Percentiles rank a stretch among this genome's conserved stretches.
Evolutionary conservation across 2,888 invertebrate genomes (phyloP).

Genomic region (Linyphia triangularis): DNA sequence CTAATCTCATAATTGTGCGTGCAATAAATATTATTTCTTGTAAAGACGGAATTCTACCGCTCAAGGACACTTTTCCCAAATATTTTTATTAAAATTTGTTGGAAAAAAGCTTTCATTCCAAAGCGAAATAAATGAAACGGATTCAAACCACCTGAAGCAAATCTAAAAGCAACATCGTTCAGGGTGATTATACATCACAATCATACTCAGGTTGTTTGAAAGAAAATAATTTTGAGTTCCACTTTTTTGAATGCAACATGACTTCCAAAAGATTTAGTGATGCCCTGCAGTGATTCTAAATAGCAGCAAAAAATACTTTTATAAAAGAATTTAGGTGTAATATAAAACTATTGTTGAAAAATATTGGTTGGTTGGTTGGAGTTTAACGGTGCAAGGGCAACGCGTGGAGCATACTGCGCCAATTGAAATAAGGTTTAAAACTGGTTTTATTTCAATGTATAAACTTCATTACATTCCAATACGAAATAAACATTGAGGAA

Average conservation of each 20-base stretch:
- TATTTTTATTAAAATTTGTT: slow-evolving; percentile 69
- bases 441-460: too few species aligned
- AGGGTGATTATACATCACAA: slow-evolving; percentile 37
- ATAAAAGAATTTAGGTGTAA: background rate
- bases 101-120: slow-evolving; percentile 53
- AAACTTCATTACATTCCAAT: too few species aligned
- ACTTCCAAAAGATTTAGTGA: slow-evolving; percentile 5
- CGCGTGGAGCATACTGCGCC: too few species aligned
- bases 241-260: background rate
- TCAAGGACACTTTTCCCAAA: slow-evolving; percentile 51
- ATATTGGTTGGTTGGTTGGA: too few species aligned
- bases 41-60: slow-evolving; percentile 22
- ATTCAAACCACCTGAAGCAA: background rate
- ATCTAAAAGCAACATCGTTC: background rate
- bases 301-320: slow-evolving; percentile 4
- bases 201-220: slow-evolving; percentile 12
- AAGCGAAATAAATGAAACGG: slow-evolving; percentile 39
- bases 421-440: too few species aligned
- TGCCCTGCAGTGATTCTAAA: slow-evolving; percentile 11
- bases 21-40: slow-evolving; percentile 67
- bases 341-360: background rate
- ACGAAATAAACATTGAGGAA: too few species aligned
- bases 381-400: too few species aligned
- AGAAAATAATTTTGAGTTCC: slow-evolving; percentile 8
- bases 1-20: slow-evolving; percentile 63